Percentiles rank a stretch among this genome's conserved stretches.
These are phyloP conservation scores for Oceanites oceanicus DNA, from an alignment of 2,113 vertebrate species.

Conservation along the genomic window DNA sequence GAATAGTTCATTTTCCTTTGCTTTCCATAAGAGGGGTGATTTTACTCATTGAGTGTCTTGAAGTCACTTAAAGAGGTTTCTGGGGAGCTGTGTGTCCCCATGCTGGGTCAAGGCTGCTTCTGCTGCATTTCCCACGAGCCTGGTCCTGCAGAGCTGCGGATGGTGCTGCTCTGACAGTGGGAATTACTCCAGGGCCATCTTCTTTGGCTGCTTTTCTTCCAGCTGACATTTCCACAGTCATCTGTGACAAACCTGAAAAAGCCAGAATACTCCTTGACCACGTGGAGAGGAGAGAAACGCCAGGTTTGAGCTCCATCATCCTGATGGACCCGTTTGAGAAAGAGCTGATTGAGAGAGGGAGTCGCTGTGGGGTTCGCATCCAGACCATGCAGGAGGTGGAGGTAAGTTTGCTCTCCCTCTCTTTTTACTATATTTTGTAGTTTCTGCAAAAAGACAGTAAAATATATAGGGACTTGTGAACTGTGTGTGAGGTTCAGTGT, in stretches of 20 bases:
- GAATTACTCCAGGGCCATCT: neutral
- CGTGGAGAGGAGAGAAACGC: conserved; percentile 84
- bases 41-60: neutral
- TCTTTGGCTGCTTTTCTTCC: neutral
- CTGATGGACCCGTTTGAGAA: conserved; percentile 90
- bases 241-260: conserved; percentile 93
- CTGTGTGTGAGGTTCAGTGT: accelerated
- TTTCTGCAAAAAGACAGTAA: neutral
- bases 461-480: neutral
- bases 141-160: accelerated
- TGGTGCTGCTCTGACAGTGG: neutral
- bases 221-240: conserved; percentile 95
- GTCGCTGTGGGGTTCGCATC: conserved; percentile 81
- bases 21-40: neutral
- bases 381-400: conserved; percentile 88
- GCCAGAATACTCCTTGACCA: conserved; percentile 87
- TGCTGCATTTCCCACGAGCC: neutral
- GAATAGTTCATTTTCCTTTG: neutral
- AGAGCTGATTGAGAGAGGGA: conserved; percentile 77
- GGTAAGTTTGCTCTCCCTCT: conserved; percentile 65
- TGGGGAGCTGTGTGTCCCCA: neutral
- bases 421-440: neutral
- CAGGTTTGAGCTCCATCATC: conserved; percentile 84
- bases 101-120: neutral
- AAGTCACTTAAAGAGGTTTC: neutral